Evolutionary conservation across 2,113 vertebrate species (phyloP), one percentile per base, ranked within the genome.

Genomic region (Elachura formosa): DNA sequence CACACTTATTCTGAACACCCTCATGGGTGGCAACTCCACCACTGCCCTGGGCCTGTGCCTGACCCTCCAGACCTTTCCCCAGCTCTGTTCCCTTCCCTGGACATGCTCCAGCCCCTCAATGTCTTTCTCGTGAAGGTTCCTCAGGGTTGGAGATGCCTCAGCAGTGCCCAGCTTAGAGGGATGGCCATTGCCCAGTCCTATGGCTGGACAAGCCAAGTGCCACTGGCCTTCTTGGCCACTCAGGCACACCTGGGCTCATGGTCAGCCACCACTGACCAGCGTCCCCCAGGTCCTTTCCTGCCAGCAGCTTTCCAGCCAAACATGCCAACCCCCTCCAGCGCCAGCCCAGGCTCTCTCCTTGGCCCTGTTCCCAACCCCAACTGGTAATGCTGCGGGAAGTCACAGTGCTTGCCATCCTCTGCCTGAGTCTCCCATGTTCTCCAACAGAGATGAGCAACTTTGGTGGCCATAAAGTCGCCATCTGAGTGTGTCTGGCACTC

Each of bases 331-430:
- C 21, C 11, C 66, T 16, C 25, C 51, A 56, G 55, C 46, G 4
- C 21, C 55, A 78, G 38, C 51, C 43, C 0, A 0, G 33, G 46
- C 24, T 49, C 52, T 58, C 46, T 43, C 34, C 51, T n/a, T 23
- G 19, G 54, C 14, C n/a, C 41, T 36, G 43, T 31, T 46, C 38
- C 29, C 79, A 71, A 7, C 11, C 10, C 38, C 14, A 25, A 2
- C 36, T 43, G 23, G 21, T 14, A 12, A 64, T 2, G 0, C 7
- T 33, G 48, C 3, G 6, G 11, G 7, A 73, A 40, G 7, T n/a
- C 13, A 1, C 51, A 69, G 49, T 0, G 0, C 45, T 54, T 61
- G 36, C 24, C 11, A 8, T 25, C 33, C 67, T 66, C 76, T 75
- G 61, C 56, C 80, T 80, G 16, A 74, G 43, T 15, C 79, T 59